Percentiles rank a stretch among this genome's conserved stretches.
Conservation (phyloP, 2,113 vertebrate genomes). For the Prochilodus magdalenae region DNA sequence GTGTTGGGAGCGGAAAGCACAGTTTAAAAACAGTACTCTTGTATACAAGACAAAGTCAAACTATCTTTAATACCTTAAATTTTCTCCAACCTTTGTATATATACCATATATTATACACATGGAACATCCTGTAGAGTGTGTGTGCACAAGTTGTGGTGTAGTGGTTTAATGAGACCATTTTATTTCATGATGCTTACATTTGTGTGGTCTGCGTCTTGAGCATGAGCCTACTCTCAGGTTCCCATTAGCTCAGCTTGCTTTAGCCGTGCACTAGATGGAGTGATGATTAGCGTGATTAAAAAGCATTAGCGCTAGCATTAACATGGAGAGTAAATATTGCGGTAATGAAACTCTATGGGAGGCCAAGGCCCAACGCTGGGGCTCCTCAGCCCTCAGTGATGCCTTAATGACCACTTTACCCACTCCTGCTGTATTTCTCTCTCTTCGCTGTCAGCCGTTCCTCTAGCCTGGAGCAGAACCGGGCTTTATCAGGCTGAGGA, state of each 20-base stretch:
- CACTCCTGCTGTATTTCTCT: conserved; percentile 17
- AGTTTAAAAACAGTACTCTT: too few species aligned
- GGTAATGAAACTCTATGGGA: conserved; percentile 49
- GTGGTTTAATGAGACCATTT: conserved; percentile 8
- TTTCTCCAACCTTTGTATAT: not conserved
- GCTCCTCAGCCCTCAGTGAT: conserved; percentile 43
- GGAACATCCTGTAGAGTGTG: not conserved
- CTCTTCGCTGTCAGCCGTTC: conserved; percentile 7
- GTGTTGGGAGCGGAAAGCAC: too few species aligned
- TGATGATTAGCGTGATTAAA: conserved; percentile 61
- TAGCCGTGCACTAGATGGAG: conserved; percentile 38
- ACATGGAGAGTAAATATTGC: conserved; percentile 35
- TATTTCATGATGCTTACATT: conserved; percentile 16
- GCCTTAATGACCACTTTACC: conserved; percentile 54
- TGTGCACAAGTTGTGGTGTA: conserved; percentile 18
- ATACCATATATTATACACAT: not conserved
- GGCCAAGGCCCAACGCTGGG: conserved; percentile 29
- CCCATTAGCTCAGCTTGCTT: conserved; percentile 34
- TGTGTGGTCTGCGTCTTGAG: conserved; percentile 45
- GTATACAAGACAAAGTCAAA: too few species aligned
- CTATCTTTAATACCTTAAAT: too few species aligned
- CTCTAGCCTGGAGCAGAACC: conserved; percentile 29
- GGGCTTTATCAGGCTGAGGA: conserved; percentile 18
- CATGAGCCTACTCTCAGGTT: conserved; percentile 40
- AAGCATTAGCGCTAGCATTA: conserved; percentile 51